Evolutionary conservation across 1,140 invertebrate genomes (phyloP), one percentile per base, ranked within the genome.

Genomic region (Myzus persicae): DNA sequence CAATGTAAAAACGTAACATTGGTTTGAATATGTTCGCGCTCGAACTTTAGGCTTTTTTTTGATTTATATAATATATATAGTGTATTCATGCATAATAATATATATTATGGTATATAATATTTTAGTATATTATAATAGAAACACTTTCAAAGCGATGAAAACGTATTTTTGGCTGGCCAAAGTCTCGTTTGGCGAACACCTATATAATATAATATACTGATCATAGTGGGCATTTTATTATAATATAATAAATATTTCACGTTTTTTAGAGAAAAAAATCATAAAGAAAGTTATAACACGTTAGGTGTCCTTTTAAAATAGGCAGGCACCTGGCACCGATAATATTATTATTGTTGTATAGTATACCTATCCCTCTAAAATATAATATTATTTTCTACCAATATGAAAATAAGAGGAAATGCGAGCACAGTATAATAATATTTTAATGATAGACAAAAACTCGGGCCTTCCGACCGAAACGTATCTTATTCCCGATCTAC

Each of bases 381-480:
- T 89, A 40, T 85, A 31, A 84, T 54, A 54, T 54, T 89, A 54
- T 89, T 89, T 20, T 8, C 46, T 89, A 89, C 88, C 46, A 40
- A 54, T 89, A 89, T 76, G n/a, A 89, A 89, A 89, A 89, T 89
- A 89, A 54, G 88, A 89, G n/a, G 88, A 89, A 89, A 89, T 89
- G 48, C 87, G 46, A 51, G 31, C 48, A 54, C 36, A 89, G 22
- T 82, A 82, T 82, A 82, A 76, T 76, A 67, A 31, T 81, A 38
- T 82, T 38, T 38, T 82, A 38, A 82, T 82, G 26, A 89, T 7
- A 26, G 48, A 89, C 46, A 89, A 54, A 38, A 89, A 54, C 22
- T 89, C 46, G 36, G 24, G 36, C 36, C 48, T 38, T 51, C 38
- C 87, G 48, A 89, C 24, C 88, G 36, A 54, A 89, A 89, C 48